Base-by-base conservation (phyloP, 2,888 invertebrate species). In the Drosophila recens region DNA sequence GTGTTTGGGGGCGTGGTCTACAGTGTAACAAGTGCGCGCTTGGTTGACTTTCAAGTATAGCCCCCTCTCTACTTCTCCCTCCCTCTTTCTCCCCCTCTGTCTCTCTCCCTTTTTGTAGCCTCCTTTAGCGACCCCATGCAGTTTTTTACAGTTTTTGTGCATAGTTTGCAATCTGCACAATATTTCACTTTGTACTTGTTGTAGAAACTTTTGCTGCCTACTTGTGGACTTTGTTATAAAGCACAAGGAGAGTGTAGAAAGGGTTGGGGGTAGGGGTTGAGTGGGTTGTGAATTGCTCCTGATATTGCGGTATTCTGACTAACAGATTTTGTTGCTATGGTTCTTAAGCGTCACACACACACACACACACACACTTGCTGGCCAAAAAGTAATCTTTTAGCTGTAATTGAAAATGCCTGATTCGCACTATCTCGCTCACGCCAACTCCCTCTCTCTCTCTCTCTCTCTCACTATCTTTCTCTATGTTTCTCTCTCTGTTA, bases 1-100 rank as follows among this genome's bases (percentile, higher is more conserved):
- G n/a, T 8, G 2, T 20, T 15, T 15, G 49, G 48, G 62, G 48
- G 49, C 65, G 65, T 74, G 67, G 40, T 40, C 49, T 54, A 43
- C 66, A 57, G 75, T 65, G 75, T 76, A 76, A 76, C 80, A 80
- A 80, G 79, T 80, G 79, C 76, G 73, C 79, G 79, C 79, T 79
- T 79, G 61, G 79, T 75, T 79, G 72, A 54, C 58, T 72, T 78
- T 63, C 67, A 75, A 67, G 79, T 36, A 57, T 65, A 69, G 17
- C 17, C 10, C 8, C 0, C 0, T 4, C 36, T 15, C 46, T 2
- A 11, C 23, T 11, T 11, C 43, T 4, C 45, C 30, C 34, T 11
- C 20, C 11, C 4, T 0, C 10, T n/a, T n/a, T n/a, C n/a, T n/a
- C n/a, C n/a, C n/a, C n/a, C n/a, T n/a, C n/a, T n/a, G n/a, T n/a